These are phyloP conservation scores for Anarrhichthys ocellatus DNA, from an alignment of 2,113 vertebrate species.

Conservation along the genomic window DNA sequence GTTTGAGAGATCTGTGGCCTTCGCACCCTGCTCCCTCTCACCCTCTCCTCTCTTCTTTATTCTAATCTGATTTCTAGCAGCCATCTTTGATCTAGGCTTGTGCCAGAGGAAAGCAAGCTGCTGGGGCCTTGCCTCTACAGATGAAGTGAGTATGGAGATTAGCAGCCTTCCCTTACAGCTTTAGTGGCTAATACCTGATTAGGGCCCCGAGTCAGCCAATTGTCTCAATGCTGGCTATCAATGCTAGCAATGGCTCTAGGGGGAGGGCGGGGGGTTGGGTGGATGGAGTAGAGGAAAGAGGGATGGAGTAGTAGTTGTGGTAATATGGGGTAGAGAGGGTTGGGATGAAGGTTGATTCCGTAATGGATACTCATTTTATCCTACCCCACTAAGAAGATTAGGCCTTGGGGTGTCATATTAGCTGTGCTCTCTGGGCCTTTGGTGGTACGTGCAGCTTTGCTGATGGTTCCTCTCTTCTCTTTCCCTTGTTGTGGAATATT, in stretches of 20 bases:
- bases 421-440: constrained; percentile 93
- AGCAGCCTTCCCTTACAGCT: constrained; percentile 92
- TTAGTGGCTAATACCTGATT: constrained; percentile 98
- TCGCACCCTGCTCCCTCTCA: constrained; percentile 82
- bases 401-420: constrained; percentile 97
- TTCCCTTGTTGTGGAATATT: constrained; percentile 80
- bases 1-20: constrained; percentile 84
- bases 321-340: constrained; percentile 73
- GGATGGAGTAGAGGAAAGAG: constrained; percentile 51
- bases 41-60: constrained; percentile 80
- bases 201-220: constrained; percentile 91
- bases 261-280: constrained; percentile 59
- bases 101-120: constrained; percentile 85
- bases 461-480: constrained; percentile 11
- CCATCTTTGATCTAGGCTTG: constrained; percentile 92
- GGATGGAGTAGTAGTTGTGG: constrained; percentile 60
- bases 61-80: constrained; percentile 95
- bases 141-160: constrained; percentile 99
- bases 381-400: constrained; percentile 99
- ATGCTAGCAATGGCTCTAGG: constrained; percentile 88
- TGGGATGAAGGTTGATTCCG: constrained; percentile 95
- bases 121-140: constrained; percentile 89
- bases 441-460: constrained; percentile 87
- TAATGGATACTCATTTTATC: constrained; percentile 99
- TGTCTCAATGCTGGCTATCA: constrained; percentile 92